Evolutionary conservation across 2,888 invertebrate genomes (phyloP).

Genomic region (Panzeria rudis): DNA sequence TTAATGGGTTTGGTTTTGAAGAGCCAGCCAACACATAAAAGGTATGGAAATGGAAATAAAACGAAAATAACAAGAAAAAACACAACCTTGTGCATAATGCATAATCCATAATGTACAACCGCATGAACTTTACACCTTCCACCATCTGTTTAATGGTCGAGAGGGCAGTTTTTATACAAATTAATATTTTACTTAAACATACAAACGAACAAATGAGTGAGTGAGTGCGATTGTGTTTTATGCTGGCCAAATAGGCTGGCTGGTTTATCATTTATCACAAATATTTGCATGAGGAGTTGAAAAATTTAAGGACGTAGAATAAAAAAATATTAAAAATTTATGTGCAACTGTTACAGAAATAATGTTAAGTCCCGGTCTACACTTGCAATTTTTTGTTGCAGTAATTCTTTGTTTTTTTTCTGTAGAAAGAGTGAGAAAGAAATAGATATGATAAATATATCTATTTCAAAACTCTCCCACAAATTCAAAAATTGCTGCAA

Average conservation of each 20-base stretch:
- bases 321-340: no score
- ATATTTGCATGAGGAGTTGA: conserved; percentile 43
- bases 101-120: conserved; percentile 69
- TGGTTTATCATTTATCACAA: conserved; percentile 10
- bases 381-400: no score
- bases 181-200: conserved; percentile 65
- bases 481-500: no score
- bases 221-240: not conserved
- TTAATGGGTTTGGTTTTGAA: conserved; percentile 65
- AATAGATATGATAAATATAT: no score
- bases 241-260: not conserved
- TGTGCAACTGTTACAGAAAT: no score
- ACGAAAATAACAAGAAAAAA: conserved; percentile 6
- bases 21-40: conserved; percentile 25
- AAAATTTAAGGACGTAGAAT: no score
- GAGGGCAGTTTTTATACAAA: conserved; percentile 65
- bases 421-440: no score
- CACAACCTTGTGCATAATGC: conserved; percentile 64
- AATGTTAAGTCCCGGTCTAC: no score
- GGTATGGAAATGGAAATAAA: conserved; percentile 33
- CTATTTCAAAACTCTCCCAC: no score
- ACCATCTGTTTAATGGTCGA: conserved; percentile 75
- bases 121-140: conserved; percentile 82
- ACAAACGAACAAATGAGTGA: not conserved
- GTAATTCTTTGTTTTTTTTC: no score